Conservation (phyloP, 2,888 invertebrate species). For the Magallana nippona region DNA sequence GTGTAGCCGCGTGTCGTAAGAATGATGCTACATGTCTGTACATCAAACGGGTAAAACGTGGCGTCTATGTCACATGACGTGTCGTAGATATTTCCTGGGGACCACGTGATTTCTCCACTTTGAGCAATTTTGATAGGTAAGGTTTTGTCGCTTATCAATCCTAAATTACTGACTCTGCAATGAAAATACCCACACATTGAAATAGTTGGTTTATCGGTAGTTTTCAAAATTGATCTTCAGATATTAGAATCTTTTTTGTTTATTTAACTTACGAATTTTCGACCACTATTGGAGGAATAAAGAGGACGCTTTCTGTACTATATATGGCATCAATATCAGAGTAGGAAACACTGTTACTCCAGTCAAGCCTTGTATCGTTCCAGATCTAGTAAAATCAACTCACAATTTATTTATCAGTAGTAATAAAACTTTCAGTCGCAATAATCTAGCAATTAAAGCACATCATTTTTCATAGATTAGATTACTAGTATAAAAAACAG, state of each 20-base stretch:
- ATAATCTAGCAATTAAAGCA: too few relatives aligned
- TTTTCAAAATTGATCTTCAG: too few relatives aligned
- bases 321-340: slow-evolving; percentile 3
- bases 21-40: slow-evolving; percentile 52
- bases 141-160: slow-evolving; percentile 48
- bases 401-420: too few relatives aligned
- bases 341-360: background rate
- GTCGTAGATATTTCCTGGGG: slow-evolving; percentile 47
- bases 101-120: slow-evolving; percentile 47
- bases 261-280: slow-evolving; percentile 28
- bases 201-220: background rate
- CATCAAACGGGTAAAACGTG: slow-evolving; percentile 56
- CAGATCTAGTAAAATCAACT: background rate
- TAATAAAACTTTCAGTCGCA: too few relatives aligned
- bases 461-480: too few relatives aligned
- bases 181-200: background rate
- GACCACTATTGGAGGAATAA: slow-evolving; percentile 7
- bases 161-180: slow-evolving; percentile 52
- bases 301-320: slow-evolving; percentile 8
- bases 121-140: slow-evolving; percentile 47
- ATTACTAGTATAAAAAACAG: too few relatives aligned
- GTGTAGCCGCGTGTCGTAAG: slow-evolving; percentile 57
- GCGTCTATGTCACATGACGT: slow-evolving; percentile 53
- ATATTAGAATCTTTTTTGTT: too few relatives aligned
- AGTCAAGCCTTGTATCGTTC: background rate